A percentile compares a stretch with the other conserved stretches of the same genome.
phyloP scores from a whole-genome alignment of 2,797 vertebrate genomes.

The Limosa lapponica region DNA sequence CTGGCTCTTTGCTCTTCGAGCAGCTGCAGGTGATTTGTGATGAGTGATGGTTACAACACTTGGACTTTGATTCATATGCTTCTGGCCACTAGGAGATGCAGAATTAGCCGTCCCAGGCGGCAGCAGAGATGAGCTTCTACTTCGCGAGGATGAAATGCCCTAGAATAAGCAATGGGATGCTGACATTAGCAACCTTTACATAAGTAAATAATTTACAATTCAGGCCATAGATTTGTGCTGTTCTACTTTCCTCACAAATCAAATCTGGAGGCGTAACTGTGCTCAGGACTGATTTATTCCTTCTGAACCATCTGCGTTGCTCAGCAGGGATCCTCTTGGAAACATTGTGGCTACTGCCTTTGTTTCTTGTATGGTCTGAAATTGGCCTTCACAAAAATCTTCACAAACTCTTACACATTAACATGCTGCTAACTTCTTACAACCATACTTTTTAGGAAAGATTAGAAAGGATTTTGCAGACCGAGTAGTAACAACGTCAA shows the following conservation, averaged over 20 bases:
- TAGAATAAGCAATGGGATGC: slow-evolving; percentile 74
- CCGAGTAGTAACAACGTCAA: not conserved
- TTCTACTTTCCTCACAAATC: not conserved
- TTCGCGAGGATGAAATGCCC: slow-evolving; percentile 84
- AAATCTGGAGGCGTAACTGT: not conserved
- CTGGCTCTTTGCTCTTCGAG: slow-evolving; percentile 87
- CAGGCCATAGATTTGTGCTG: not conserved
- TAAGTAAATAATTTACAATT: not conserved
- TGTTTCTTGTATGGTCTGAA: not conserved
- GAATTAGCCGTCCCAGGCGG: slow-evolving; percentile 86
- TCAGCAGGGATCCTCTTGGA: not conserved
- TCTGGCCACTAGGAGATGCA: slow-evolving; percentile 88
- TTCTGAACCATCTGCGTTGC: not conserved
- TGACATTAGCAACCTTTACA: slow-evolving; percentile 30
- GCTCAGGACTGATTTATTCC: not conserved
- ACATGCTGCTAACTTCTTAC: not conserved
- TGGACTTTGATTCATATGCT: slow-evolving; percentile 80
- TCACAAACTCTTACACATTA: not conserved
- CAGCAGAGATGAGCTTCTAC: slow-evolving; percentile 91
- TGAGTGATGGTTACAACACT: slow-evolving; percentile 93
- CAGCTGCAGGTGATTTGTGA: slow-evolving; percentile 94
- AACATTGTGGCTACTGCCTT: not conserved
- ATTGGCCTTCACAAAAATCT: not conserved
- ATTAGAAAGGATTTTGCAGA: not conserved
- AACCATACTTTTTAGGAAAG: not conserved